Percentiles rank a stretch among this genome's conserved stretches.
Conservation (phyloP, 2,888 invertebrate genomes). For the Agriopis aurantiaria region DNA sequence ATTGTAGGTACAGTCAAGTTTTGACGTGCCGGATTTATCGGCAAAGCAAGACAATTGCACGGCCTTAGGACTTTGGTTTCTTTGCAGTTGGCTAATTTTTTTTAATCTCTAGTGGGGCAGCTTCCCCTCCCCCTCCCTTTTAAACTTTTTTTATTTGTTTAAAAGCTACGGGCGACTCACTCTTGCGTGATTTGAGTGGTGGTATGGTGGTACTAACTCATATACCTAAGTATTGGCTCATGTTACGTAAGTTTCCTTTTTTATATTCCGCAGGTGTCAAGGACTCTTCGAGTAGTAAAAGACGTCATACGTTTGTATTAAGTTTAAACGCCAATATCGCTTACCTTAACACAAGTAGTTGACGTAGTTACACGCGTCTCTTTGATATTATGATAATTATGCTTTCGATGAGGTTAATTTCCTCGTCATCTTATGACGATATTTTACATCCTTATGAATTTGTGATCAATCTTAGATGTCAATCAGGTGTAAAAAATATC, state of each 20-base stretch:
- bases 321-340: slow-evolving; percentile 10
- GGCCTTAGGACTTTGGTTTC: too few species aligned
- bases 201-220: not conserved
- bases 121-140: too few species aligned
- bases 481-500: not conserved
- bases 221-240: not conserved
- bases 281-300: slow-evolving; percentile 10
- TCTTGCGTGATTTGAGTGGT: too few species aligned
- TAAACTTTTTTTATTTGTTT: too few species aligned
- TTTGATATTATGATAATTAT: not conserved
- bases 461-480: not conserved
- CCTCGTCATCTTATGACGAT: not conserved
- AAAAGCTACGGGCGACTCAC: too few species aligned
- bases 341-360: slow-evolving; percentile 22
- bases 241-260: slow-evolving; percentile 17
- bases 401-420: slow-evolving; percentile 2
- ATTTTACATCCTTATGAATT: not conserved
- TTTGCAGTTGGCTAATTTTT: too few species aligned
- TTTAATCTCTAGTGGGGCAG: too few species aligned
- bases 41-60: too few species aligned
- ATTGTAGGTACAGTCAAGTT: too few species aligned
- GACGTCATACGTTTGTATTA: slow-evolving; percentile 28
- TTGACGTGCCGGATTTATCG: too few species aligned
- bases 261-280: slow-evolving; percentile 29
- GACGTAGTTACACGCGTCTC: slow-evolving; percentile 24